Evolutionary conservation across 2,888 invertebrate genomes (phyloP).

Genomic region (Drosophila nr. medialis): DNA sequence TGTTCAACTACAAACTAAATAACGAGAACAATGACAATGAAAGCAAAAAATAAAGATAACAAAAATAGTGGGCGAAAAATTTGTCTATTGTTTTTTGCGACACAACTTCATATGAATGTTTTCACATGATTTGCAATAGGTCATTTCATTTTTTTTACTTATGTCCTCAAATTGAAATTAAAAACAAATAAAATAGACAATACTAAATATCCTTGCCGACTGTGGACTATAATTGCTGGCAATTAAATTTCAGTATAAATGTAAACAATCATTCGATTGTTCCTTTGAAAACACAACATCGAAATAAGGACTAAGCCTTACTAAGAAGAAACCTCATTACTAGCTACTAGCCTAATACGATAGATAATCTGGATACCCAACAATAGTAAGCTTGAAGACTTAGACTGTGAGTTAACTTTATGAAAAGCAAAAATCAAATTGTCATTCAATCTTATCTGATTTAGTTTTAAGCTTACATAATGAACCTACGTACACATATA

Average conservation of each 20-base stretch:
- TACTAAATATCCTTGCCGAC: neutral
- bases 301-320: neutral
- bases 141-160: slow-evolving; percentile 23
- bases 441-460: neutral
- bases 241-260: neutral
- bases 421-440: neutral
- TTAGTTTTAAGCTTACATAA: neutral
- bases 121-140: slow-evolving; percentile 48
- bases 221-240: neutral
- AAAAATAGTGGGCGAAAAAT: slow-evolving; percentile 35
- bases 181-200: slow-evolving; percentile 15
- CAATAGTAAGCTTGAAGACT: neutral
- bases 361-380: neutral
- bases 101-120: slow-evolving; percentile 67
- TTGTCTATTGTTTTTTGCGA: slow-evolving; percentile 55
- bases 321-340: neutral
- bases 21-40: slow-evolving; percentile 13
- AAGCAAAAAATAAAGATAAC: slow-evolving; percentile 19
- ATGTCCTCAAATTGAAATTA: slow-evolving; percentile 37
- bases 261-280: neutral
- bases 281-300: neutral
- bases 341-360: neutral
- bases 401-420: neutral
- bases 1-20: slow-evolving; percentile 14
- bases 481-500: neutral